phyloP scores from a whole-genome alignment of 1,140 invertebrate species.

The Apis dorsata region DNA sequence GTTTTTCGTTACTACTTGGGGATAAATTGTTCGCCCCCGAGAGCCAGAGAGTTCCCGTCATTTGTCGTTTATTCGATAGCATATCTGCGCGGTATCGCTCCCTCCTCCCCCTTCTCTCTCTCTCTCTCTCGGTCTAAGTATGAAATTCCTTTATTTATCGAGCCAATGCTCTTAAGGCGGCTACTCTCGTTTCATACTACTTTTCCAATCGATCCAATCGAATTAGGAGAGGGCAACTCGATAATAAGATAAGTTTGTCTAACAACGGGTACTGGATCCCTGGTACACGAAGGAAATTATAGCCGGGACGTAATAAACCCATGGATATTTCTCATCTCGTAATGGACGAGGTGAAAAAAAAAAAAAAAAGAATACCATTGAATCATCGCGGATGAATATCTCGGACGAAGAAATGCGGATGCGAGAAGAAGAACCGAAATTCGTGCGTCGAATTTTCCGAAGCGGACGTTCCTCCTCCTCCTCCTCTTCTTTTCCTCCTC shows the following conservation, averaged over 20 bases:
- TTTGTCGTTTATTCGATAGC: conserved; percentile 37
- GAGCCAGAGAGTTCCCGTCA: background rate
- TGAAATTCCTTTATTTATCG: conserved; percentile 74
- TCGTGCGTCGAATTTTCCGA: too few relatives aligned
- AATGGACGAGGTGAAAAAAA: background rate
- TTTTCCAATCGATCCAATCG: conserved; percentile 54
- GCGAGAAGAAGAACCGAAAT: too few relatives aligned
- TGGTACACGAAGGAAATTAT: background rate
- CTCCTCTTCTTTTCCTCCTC: too few relatives aligned
- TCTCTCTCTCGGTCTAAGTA: conserved; percentile 50
- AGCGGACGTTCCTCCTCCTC: too few relatives aligned
- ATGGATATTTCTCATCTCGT: background rate
- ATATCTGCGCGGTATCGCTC: conserved; percentile 55
- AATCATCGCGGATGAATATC: too few relatives aligned
- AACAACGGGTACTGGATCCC: background rate
- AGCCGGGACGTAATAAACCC: background rate
- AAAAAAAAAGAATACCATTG: too few relatives aligned
- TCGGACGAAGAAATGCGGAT: too few relatives aligned
- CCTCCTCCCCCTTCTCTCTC: too few relatives aligned
- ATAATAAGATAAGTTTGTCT: conserved; percentile 40
- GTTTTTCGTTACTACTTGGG: conserved; percentile 4
- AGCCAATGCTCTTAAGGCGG: conserved; percentile 73
- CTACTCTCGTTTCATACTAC: background rate
- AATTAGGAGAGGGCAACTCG: conserved; percentile 52
- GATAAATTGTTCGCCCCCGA: conserved; percentile 21